A percentile compares a stretch with the other conserved stretches of the same genome.
These are phyloP conservation scores for Bombus difficillimus DNA, from an alignment of 1,140 invertebrate genomes.

Conservation along the genomic window DNA sequence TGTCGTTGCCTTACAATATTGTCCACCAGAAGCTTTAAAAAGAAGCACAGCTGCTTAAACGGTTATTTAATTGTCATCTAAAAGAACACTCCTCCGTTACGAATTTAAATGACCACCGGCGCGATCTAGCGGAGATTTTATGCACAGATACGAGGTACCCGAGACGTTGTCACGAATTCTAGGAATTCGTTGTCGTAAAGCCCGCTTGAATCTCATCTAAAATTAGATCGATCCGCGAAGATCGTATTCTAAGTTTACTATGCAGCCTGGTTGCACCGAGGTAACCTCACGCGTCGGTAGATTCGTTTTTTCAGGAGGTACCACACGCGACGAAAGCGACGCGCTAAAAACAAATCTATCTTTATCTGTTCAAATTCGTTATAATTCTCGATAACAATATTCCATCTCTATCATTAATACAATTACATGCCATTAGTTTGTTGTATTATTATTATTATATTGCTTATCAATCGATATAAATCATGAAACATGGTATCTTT, in stretches of 20 bases:
- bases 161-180: neutral
- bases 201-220: slow-evolving; percentile 13
- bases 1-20: slow-evolving; percentile 34
- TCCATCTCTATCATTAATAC: neutral
- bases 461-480: neutral
- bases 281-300: neutral
- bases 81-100: slow-evolving; percentile 41
- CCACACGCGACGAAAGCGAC: slow-evolving; percentile 8
- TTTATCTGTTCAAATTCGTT: neutral
- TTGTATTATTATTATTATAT: neutral
- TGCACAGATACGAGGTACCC: neutral
- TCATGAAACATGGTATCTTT: neutral
- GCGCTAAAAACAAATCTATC: neutral
- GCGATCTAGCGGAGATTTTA: slow-evolving; percentile 7
- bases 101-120: slow-evolving; percentile 52
- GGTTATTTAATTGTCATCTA: slow-evolving; percentile 51
- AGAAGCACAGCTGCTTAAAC: slow-evolving; percentile 62
- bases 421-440: neutral
- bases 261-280: neutral
- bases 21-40: slow-evolving; percentile 27
- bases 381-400: neutral
- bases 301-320: neutral
- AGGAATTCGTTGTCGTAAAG: neutral
- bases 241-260: slow-evolving; percentile 22
- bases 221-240: slow-evolving; percentile 16